phyloP scores from a whole-genome alignment of 2,113 vertebrate species.

The Triplophysa siluroides region DNA sequence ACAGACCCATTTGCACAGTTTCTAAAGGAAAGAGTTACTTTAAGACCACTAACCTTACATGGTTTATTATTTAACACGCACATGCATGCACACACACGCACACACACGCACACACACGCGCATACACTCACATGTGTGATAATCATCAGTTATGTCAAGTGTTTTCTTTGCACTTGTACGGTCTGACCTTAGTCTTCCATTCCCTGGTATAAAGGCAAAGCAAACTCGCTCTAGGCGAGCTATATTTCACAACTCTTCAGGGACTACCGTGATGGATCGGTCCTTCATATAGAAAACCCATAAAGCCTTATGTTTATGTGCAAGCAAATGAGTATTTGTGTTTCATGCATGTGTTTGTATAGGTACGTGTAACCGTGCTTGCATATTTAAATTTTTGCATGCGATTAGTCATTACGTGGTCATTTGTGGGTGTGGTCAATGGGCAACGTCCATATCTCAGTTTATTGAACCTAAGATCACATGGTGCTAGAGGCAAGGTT shows the following conservation, averaged over 20 bases:
- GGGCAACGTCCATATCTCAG: neutral
- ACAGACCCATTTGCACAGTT: neutral
- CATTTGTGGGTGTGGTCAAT: neutral
- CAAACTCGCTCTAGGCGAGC: constrained; percentile 43
- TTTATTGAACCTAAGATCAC: neutral
- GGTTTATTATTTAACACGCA: neutral
- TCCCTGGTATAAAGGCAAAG: constrained; percentile 37
- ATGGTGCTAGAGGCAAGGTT: too few relatives aligned
- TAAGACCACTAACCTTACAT: constrained; percentile 6
- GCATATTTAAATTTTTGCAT: constrained; percentile 10
- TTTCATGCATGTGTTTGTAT: constrained; percentile 28
- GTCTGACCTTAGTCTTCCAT: constrained; percentile 45
- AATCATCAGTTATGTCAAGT: constrained; percentile 22
- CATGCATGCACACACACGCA: too few relatives aligned
- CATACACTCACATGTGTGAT: neutral
- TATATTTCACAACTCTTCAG: constrained; percentile 45
- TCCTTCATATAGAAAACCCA: constrained; percentile 46
- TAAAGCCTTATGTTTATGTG: constrained; percentile 39
- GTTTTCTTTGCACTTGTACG: constrained; percentile 35
- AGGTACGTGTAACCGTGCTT: neutral
- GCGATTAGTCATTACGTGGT: neutral
- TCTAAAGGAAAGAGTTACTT: constrained; percentile 8
- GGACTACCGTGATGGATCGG: constrained; percentile 47
- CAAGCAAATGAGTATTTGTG: constrained; percentile 31
- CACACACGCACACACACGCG: neutral